These are phyloP conservation scores for Hypselothyrea guttata DNA, from an alignment of 2,888 invertebrate species.

Conservation along the genomic window DNA sequence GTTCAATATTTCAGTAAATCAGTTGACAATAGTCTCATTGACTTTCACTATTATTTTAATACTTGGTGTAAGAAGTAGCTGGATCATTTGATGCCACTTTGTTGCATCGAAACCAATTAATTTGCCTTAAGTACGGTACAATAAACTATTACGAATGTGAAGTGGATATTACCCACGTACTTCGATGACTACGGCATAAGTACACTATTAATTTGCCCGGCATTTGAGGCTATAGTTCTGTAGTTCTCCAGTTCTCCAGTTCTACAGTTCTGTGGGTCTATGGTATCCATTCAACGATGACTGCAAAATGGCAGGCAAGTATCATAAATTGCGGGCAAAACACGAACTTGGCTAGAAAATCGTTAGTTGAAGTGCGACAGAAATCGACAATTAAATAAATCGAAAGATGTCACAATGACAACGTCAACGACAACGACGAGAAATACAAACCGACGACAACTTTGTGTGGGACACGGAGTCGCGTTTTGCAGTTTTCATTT, in stretches of 20 bases:
- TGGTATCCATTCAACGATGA: conserved; percentile 3
- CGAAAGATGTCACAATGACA: conserved; percentile 65
- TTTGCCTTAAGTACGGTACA: conserved; percentile 35
- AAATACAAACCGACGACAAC: conserved; percentile 21
- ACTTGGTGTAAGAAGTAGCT: too few species aligned
- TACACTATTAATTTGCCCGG: conserved; percentile 37
- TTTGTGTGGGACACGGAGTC: conserved; percentile 18
- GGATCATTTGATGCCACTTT: neutral
- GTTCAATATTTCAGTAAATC: too few species aligned
- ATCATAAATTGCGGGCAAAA: conserved; percentile 58
- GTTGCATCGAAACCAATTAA: conserved; percentile 30
- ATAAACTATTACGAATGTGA: conserved; percentile 36
- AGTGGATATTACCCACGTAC: conserved; percentile 43
- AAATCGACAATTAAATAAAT: conserved; percentile 72
- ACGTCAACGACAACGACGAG: conserved; percentile 22
- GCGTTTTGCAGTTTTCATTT: conserved; percentile 20
- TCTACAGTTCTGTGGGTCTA: too few species aligned
- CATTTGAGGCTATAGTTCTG: conserved; percentile 21
- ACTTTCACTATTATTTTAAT: neutral
- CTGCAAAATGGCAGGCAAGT: conserved; percentile 49
- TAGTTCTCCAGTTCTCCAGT: conserved; percentile 1
- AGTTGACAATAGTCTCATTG: too few species aligned
- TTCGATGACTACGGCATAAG: conserved; percentile 46
- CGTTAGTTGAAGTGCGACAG: conserved; percentile 69
- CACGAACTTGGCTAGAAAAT: conserved; percentile 62